phyloP scores from a whole-genome alignment of 2,113 vertebrate genomes.

The Capreolus pygargus region DNA sequence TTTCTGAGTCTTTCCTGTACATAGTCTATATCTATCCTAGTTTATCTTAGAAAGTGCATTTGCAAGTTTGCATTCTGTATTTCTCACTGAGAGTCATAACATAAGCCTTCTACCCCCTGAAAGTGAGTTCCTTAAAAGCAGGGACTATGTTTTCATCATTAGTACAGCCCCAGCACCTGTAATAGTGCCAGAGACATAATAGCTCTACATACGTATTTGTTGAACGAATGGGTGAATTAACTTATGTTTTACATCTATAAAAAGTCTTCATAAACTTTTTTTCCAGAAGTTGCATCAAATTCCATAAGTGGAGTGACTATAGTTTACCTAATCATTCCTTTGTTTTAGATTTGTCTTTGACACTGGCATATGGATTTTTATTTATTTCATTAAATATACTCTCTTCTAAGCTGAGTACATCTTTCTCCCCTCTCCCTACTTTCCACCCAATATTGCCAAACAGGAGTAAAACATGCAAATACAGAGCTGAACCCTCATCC shows the following conservation, averaged over 20 bases:
- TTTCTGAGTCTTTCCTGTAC: background rate
- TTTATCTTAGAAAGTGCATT: background rate
- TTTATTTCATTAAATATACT: background rate
- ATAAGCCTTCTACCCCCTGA: background rate
- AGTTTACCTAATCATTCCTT: background rate
- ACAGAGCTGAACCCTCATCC: background rate
- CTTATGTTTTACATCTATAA: background rate
- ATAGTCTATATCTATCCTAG: background rate
- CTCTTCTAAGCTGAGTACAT: background rate
- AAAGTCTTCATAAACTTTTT: constrained; percentile 6
- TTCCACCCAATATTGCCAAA: background rate
- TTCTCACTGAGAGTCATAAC: background rate
- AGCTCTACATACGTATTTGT: background rate
- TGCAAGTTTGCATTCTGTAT: background rate
- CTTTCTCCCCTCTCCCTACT: background rate
- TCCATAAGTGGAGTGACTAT: background rate
- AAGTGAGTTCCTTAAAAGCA: background rate
- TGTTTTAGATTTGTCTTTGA: background rate
- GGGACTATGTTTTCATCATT: background rate
- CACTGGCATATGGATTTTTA: background rate
- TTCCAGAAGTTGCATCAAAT: background rate
- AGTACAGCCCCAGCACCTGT: background rate
- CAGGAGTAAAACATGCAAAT: background rate
- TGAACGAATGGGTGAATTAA: background rate
- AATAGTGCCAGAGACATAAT: background rate